These are phyloP conservation scores for Chrysaora quinquecirrha DNA, from an alignment of 30 jellyfish, hydroid and myxozoan species.

Conservation along the genomic window DNA sequence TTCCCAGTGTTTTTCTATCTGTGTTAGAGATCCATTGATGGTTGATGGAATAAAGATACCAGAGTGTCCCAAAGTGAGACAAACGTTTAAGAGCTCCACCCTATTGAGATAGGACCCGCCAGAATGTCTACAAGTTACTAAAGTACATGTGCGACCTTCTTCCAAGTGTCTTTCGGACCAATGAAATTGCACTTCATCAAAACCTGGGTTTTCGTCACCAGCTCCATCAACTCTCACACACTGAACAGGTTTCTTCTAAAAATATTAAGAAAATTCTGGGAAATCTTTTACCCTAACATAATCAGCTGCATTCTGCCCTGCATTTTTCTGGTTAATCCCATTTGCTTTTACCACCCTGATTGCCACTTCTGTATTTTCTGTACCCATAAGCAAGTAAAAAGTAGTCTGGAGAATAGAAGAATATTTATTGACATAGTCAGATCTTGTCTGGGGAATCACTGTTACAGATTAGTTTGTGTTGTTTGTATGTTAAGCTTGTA, in stretches of 20 bases:
- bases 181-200: neutral
- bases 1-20: neutral
- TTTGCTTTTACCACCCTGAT: neutral
- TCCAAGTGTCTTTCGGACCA: neutral
- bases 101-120: neutral
- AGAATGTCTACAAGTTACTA: neutral
- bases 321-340: neutral
- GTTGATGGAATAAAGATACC: conserved; percentile 1
- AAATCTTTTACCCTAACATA: neutral
- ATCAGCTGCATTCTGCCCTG: neutral
- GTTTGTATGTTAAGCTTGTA: conserved; percentile 1
- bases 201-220: neutral
- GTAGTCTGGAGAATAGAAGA: conserved; percentile 5
- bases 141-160: neutral
- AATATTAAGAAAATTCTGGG: neutral
- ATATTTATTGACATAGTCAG: conserved; percentile 8
- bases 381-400: neutral
- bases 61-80: neutral
- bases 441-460: too few relatives aligned
- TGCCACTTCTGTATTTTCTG: neutral
- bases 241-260: neutral
- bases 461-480: too few relatives aligned
- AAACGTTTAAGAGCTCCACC: neutral
- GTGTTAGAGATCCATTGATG: neutral
- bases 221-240: conserved; percentile 4